phyloP scores from a whole-genome alignment of 2,888 invertebrate species.

The Pseudeuparius sepicola region DNA sequence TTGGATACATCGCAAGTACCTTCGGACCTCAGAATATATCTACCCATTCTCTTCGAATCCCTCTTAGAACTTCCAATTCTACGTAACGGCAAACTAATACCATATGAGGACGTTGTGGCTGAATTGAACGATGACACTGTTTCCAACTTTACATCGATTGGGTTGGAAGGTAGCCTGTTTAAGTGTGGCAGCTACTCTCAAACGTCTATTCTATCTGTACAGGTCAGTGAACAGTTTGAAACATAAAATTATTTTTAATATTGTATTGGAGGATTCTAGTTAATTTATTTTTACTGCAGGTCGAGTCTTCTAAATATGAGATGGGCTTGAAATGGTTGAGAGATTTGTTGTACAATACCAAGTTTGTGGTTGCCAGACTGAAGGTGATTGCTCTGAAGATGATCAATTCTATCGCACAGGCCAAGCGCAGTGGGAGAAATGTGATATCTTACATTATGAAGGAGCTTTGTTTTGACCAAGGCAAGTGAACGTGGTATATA shows the following conservation, averaged over 20 bases:
- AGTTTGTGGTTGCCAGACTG: constrained; percentile 62
- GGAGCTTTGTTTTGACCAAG: constrained; percentile 44
- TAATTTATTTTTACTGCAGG: constrained; percentile 65
- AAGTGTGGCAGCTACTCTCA: constrained; percentile 62
- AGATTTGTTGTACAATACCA: constrained; percentile 62
- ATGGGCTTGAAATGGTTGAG: constrained; percentile 65
- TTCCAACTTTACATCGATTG: constrained; percentile 49
- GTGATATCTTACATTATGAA: constrained; percentile 54
- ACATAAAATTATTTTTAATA: too few relatives aligned
- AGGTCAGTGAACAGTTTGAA: too few relatives aligned
- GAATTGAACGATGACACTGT: constrained; percentile 69
- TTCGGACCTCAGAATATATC: constrained; percentile 52
- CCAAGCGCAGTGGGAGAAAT: constrained; percentile 60
- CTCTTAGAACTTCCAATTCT: constrained; percentile 66
- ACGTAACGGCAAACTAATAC: constrained; percentile 45
- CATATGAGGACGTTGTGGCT: constrained; percentile 65
- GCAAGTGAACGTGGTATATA: constrained; percentile 18
- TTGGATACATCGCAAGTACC: constrained; percentile 58
- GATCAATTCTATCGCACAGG: constrained; percentile 68
- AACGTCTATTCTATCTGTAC: too few relatives aligned
- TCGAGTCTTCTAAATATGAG: constrained; percentile 64
- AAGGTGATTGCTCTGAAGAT: constrained; percentile 72
- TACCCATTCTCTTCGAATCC: constrained; percentile 65
- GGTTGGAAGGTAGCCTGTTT: constrained; percentile 50
- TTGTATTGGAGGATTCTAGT: too few relatives aligned